Percentiles rank a stretch among this genome's conserved stretches.
Conservation (phyloP, 2,888 invertebrate genomes). For the Ophion costatus region DNA sequence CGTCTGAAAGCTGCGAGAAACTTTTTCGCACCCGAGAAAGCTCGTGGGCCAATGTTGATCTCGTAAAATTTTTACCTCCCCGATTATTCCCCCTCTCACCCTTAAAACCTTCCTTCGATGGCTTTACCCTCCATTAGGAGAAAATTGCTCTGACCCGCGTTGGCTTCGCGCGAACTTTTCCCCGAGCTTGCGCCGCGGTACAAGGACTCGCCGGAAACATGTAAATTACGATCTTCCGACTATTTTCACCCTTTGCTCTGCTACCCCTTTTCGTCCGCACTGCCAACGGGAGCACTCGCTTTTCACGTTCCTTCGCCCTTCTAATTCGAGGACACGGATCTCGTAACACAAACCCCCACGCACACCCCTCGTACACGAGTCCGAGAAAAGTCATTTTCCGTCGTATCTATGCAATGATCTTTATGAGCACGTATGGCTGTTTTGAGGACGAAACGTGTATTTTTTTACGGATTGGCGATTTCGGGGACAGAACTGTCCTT, state of each 20-base stretch:
- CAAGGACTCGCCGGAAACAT: conserved; percentile 54
- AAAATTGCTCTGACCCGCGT: conserved; percentile 67
- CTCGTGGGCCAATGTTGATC: conserved; percentile 60
- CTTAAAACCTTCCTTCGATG: conserved; percentile 26
- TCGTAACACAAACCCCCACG: too few relatives aligned
- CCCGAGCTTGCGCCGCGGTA: conserved; percentile 11
- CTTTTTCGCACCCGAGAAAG: conserved; percentile 42
- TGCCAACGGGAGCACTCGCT: background rate
- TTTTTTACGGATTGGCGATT: too few relatives aligned
- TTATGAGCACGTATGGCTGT: too few relatives aligned
- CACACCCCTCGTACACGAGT: too few relatives aligned
- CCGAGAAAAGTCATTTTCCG: too few relatives aligned
- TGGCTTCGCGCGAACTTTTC: conserved; percentile 26
- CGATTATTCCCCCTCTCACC: background rate
- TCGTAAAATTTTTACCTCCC: conserved; percentile 70
- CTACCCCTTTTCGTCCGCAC: background rate
- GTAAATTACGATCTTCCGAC: conserved; percentile 70
- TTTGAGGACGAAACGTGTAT: too few relatives aligned
- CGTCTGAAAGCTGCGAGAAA: conserved; percentile 44
- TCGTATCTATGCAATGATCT: too few relatives aligned
- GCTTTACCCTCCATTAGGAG: conserved; percentile 62
- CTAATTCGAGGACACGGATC: too few relatives aligned
- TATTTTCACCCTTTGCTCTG: conserved; percentile 45
- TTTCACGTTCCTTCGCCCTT: background rate
- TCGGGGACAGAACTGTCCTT: too few relatives aligned